Base-by-base conservation (phyloP, 92 coral and sea anemone species). In the Porites divaricata region DNA sequence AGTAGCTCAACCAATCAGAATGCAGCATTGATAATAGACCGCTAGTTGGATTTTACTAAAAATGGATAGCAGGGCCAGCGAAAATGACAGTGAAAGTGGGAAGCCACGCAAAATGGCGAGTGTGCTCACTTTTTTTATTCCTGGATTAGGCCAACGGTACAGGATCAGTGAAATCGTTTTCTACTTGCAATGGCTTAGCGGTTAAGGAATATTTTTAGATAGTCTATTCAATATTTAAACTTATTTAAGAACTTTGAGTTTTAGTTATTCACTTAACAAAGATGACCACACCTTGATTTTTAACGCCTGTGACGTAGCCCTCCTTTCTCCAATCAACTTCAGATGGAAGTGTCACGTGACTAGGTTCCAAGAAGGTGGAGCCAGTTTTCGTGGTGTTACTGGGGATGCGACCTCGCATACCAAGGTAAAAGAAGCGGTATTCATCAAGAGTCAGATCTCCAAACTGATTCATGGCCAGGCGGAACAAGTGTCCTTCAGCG, bases 221-320 rank as follows among this genome's bases (percentile, higher is more conserved):
- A 4, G 45, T 35, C 45, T 35, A 4, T 35, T 35, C 45, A 35
- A 35, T 35, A 35, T 9, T 67, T 23, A 8, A 5, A 22, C 12
- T 67, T 23, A 1, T 23, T 3, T 67, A 14, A 12, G 7, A 14
- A 25, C 26, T 13, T 2, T 20, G 59, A 15, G 0, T 11, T 54
- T 54, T 54, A 11, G 59, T 11, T 4, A 15, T 15, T 11, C 12
- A 54, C 16, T 54, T 54, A 11, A 16, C 17, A n/a, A 24, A 49
- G 21, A 19, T 57, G 11, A 17, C 12, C 66, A 16, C 75, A 91
- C 98, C 90, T 88, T 96, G 98, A 76, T 94, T 87, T 69, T 94
- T 92, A 68, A 96, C 98, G 12, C 86, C 87, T 19, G 98, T 92
- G 59, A 96, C 98, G 77, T 95, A 96, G 0, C 98, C 98, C 79